Evolutionary conservation across 1,140 invertebrate species (phyloP).

Genomic region (Sminthurinus signatus): DNA sequence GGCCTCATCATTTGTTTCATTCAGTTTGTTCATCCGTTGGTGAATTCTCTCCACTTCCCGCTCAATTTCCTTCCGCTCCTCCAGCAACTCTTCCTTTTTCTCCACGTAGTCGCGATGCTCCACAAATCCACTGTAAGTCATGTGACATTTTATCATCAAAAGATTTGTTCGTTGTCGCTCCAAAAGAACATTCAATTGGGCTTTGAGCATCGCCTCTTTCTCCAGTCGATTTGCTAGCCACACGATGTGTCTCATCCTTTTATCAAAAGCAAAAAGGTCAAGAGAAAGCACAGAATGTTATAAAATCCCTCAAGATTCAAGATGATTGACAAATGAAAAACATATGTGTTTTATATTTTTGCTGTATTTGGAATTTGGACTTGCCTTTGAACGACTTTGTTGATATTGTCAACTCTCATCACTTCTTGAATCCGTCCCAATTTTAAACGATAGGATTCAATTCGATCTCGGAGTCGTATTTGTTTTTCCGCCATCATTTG

Average conservation of each 20-base stretch:
- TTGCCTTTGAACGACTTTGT: slow-evolving; percentile 2
- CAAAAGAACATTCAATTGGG: not conserved
- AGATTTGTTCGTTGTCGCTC: slow-evolving; percentile 8
- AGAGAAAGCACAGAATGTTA: not conserved
- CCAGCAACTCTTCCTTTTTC: not conserved
- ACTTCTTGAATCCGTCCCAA: not conserved
- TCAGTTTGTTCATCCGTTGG: not conserved
- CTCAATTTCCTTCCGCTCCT: not conserved
- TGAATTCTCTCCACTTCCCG: not conserved
- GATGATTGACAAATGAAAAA: too few relatives aligned
- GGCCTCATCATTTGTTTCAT: not conserved
- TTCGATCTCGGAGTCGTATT: not conserved
- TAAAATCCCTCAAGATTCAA: not conserved
- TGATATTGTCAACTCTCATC: not conserved
- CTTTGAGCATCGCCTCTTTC: not conserved
- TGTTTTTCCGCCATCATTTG: not conserved
- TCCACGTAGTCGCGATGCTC: not conserved
- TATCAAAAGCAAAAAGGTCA: too few relatives aligned
- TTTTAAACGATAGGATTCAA: not conserved
- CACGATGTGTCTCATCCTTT: slow-evolving; percentile 11
- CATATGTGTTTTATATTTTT: not conserved
- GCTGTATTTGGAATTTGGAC: not conserved
- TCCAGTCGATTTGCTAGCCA: not conserved
- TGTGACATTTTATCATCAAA: slow-evolving; percentile 6
- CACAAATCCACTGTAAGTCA: slow-evolving; percentile 7